phyloP scores from a whole-genome alignment of 2,888 invertebrate species.

The Epistrophe eligans region DNA sequence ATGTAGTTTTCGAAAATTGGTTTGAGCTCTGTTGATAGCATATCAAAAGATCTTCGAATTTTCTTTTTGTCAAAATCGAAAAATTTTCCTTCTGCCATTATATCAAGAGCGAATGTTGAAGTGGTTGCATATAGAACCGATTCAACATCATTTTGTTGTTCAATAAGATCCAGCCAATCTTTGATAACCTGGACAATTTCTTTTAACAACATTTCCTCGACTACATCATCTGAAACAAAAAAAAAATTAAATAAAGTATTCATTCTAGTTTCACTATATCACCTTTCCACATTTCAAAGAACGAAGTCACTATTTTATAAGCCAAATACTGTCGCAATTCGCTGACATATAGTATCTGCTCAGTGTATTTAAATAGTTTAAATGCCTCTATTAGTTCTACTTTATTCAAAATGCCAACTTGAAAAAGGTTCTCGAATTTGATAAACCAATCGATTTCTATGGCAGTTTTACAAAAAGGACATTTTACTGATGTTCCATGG shows the following conservation, averaged over 20 bases:
- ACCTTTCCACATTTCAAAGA: constrained; percentile 50
- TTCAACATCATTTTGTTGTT: constrained; percentile 45
- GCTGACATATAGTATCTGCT: constrained; percentile 1
- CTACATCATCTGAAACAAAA: constrained; percentile 18
- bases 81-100: constrained; percentile 42
- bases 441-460: constrained; percentile 43
- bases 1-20: constrained; percentile 62
- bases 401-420: not conserved
- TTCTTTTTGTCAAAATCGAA: constrained; percentile 42
- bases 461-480: constrained; percentile 31
- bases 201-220: constrained; percentile 1
- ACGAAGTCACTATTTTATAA: not conserved
- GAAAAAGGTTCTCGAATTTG: constrained; percentile 6
- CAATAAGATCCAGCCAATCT: constrained; percentile 36
- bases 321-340: constrained; percentile 48
- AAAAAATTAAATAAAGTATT: not conserved
- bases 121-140: constrained; percentile 38
- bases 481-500: not conserved
- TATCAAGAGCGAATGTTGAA: constrained; percentile 52
- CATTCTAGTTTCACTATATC: not conserved
- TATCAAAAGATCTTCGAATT: constrained; percentile 43
- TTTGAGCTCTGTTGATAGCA: constrained; percentile 43
- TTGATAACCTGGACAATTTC: constrained; percentile 29
- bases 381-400: not conserved
- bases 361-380: constrained; percentile 1